Conservation (phyloP, 2,797 vertebrate genomes). For the Liparis tanakae region DNA sequence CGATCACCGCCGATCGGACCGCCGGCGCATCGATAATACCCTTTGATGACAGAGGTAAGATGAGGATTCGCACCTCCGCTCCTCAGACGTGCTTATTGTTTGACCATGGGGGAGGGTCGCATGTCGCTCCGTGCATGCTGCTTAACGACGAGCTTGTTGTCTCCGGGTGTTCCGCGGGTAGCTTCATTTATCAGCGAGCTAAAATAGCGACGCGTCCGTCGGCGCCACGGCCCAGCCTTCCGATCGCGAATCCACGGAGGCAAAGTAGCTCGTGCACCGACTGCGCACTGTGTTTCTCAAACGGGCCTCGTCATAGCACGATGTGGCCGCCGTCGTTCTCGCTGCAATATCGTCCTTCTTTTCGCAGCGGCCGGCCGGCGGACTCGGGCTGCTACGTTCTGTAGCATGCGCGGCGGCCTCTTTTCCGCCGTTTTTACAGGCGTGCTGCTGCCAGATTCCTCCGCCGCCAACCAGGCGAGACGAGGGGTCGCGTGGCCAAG, state of each 20-base stretch:
- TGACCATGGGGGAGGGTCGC: constrained; percentile 83
- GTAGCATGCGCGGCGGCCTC: neutral
- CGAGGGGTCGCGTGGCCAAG: constrained; percentile 65
- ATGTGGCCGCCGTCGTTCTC: constrained; percentile 29
- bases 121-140: constrained; percentile 50
- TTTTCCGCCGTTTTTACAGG: neutral
- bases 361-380: neutral
- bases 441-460: constrained; percentile 12
- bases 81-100: constrained; percentile 80
- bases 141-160: constrained; percentile 42
- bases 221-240: neutral
- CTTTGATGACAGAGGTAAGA: constrained; percentile 78
- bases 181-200: neutral
- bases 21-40: constrained; percentile 35
- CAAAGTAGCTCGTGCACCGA: constrained; percentile 1
- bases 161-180: constrained; percentile 4
- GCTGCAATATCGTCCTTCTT: constrained; percentile 5
- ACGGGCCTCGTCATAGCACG: constrained; percentile 41
- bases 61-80: constrained; percentile 61
- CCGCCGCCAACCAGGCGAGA: constrained; percentile 1
- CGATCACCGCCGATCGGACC: constrained; percentile 40
- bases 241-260: neutral
- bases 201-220: neutral
- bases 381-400: neutral
- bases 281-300: constrained; percentile 41